Evolutionary conservation across 2,888 invertebrate species (phyloP).

Genomic region (Elmis aenea): DNA sequence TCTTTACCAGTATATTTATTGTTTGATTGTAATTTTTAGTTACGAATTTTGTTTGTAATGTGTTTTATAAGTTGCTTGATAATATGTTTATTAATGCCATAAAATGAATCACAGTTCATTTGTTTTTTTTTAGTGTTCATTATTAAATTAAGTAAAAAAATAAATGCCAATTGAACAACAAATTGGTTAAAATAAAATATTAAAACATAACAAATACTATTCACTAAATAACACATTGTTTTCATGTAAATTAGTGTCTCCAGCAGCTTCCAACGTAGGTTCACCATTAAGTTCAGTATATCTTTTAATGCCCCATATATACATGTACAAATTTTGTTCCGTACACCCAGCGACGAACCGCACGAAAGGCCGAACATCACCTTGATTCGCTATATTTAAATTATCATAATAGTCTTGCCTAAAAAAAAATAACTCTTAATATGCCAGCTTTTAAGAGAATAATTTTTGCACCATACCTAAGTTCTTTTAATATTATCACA

Average conservation of each 20-base stretch:
- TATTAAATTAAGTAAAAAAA: too few species aligned
- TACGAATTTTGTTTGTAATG: too few species aligned
- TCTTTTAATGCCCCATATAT: slow-evolving; percentile 74
- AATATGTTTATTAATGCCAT: slow-evolving; percentile 21
- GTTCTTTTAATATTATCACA: slow-evolving; percentile 87
- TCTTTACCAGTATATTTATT: slow-evolving; percentile 4
- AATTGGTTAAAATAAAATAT: too few species aligned
- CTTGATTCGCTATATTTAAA: slow-evolving; percentile 85
- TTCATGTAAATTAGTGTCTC: too few species aligned
- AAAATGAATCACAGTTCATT: slow-evolving; percentile 23
- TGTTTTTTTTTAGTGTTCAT: slow-evolving; percentile 15
- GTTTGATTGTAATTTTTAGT: slow-evolving; percentile 1
- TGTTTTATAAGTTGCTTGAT: slow-evolving; percentile 23
- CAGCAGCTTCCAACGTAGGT: too few species aligned
- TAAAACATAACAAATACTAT: too few species aligned
- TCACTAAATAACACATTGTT: too few species aligned
- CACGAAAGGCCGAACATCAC: slow-evolving; percentile 92
- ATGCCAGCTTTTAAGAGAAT: too few species aligned
- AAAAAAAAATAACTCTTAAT: slow-evolving; percentile 11
- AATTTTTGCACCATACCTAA: too few species aligned
- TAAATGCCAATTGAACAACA: too few species aligned
- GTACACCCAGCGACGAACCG: slow-evolving; percentile 93
- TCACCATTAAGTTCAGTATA: slow-evolving; percentile 6
- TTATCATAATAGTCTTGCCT: slow-evolving; percentile 81
- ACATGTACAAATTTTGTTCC: slow-evolving; percentile 81